Base-by-base conservation (phyloP, 2,888 invertebrate genomes). In the Halictus quadricinctus region DNA sequence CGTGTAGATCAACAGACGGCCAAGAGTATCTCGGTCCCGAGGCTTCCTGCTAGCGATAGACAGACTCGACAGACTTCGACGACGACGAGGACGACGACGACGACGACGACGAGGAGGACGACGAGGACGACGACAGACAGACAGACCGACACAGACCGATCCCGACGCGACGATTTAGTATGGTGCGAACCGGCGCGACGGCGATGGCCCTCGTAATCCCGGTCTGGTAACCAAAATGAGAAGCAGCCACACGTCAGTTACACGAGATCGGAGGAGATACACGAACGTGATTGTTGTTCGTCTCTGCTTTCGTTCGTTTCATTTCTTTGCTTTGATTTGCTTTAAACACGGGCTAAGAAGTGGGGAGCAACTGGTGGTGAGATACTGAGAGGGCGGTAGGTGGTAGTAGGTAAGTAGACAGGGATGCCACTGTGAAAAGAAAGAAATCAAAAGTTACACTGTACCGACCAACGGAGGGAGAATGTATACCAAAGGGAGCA, bases 141-240 rank as follows among this genome's bases (percentile, higher is more conserved):
- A 90, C 89, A 88, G 89, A 91, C 87, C 87, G 92, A 93, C 90
- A 93, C 91, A 89, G 91, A 92, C 91, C 90, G 92, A 92, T 92
- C 93, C 91, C 91, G 93, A 93, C 94, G 92, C 94, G 94, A 93
- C 94, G 94, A 93, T 93, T 95, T 96, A 98, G 95, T 98, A 98
- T 90, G 98, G 98, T 94, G 98, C 97, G 95, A 97, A 98, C 95
- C 98, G 96, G 95, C 97, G 96, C 90, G 97, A 97, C 85, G 98
- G 97, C 84, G 97, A 97, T 72, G 97, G 97, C 93, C 97, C 97
- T 91, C 98, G 96, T 96, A 97, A 96, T 87, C 96, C 96, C 89
- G 97, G 97, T 95, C 97, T 97, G 96, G 90, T 96, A 95, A 93
- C 83, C 93, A 92, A 92, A 92, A 92, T 92, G 86, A 69, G 69